These are phyloP conservation scores for Melieria crassipennis DNA, from an alignment of 2,888 invertebrate genomes.

Conservation along the genomic window DNA sequence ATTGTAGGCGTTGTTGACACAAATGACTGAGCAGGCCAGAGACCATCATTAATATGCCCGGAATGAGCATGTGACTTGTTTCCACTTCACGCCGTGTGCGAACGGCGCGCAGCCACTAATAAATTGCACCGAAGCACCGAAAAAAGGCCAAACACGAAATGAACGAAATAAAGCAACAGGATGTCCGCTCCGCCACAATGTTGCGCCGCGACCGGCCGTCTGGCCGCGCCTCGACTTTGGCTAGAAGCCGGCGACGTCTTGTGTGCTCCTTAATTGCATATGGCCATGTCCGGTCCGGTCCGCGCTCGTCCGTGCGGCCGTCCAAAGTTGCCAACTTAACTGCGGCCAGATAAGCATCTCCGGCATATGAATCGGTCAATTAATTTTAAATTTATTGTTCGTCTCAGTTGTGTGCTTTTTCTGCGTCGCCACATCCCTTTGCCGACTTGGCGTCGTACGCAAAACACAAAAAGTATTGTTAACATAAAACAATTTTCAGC, in stretches of 20 bases:
- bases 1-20: slow-evolving; percentile 3
- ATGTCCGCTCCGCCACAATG: slow-evolving; percentile 36
- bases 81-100: neutral
- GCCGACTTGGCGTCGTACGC: too few relatives aligned
- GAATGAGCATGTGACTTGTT: slow-evolving; percentile 2
- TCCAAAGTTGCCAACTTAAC: slow-evolving; percentile 4
- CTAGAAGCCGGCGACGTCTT: neutral
- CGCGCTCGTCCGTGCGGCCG: neutral
- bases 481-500: too few relatives aligned
- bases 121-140: neutral
- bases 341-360: slow-evolving; percentile 16
- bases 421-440: too few relatives aligned
- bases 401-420: neutral
- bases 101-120: too few relatives aligned
- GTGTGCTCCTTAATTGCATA: neutral
- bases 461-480: too few relatives aligned
- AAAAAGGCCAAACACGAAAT: slow-evolving; percentile 20
- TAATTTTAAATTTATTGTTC: slow-evolving; percentile 20
- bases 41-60: neutral
- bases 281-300: slow-evolving; percentile 13
- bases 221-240: neutral
- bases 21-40: neutral
- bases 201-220: neutral
- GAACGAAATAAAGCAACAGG: slow-evolving; percentile 39
- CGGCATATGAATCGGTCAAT: slow-evolving; percentile 26